These are phyloP conservation scores for Ornithorhynchus anatinus DNA, from an alignment of 2,113 vertebrate genomes.

Conservation along the genomic window DNA sequence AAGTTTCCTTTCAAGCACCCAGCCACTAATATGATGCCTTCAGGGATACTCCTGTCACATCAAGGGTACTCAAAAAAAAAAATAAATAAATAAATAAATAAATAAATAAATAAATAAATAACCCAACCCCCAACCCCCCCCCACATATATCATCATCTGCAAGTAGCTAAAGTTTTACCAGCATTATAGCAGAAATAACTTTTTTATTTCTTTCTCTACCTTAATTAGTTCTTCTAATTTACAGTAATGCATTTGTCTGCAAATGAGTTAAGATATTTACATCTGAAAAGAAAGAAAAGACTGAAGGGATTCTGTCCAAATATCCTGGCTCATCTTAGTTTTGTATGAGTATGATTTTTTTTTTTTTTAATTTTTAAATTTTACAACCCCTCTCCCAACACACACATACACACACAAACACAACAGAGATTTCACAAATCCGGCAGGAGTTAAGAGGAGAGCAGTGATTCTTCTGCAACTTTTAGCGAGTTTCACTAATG, in stretches of 20 bases:
- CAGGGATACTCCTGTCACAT: constrained; percentile 68
- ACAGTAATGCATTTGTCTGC: background rate
- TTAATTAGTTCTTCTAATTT: no score
- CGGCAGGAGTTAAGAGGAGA: no score
- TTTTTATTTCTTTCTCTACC: no score
- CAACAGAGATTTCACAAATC: no score
- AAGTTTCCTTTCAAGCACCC: constrained; percentile 66
- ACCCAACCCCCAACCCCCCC: constrained; percentile 31
- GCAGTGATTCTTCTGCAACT: no score
- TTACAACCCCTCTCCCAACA: no score
- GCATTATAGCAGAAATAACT: constrained; percentile 42
- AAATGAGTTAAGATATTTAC: background rate
- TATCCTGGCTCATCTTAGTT: background rate
- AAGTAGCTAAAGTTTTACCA: constrained; percentile 57
- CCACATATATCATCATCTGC: constrained; percentile 30
- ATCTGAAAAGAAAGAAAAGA: background rate
- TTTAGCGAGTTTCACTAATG: no score
- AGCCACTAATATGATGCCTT: constrained; percentile 56
- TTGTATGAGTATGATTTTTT: no score
- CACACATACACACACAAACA: no score
- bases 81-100: background rate
- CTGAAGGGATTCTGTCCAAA: background rate
- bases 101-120: background rate
- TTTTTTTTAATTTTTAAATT: no score
- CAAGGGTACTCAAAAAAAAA: constrained; percentile 55